Evolutionary conservation across 2,888 invertebrate species (phyloP).

Genomic region (Galeopsomyia nigrocyanea): DNA sequence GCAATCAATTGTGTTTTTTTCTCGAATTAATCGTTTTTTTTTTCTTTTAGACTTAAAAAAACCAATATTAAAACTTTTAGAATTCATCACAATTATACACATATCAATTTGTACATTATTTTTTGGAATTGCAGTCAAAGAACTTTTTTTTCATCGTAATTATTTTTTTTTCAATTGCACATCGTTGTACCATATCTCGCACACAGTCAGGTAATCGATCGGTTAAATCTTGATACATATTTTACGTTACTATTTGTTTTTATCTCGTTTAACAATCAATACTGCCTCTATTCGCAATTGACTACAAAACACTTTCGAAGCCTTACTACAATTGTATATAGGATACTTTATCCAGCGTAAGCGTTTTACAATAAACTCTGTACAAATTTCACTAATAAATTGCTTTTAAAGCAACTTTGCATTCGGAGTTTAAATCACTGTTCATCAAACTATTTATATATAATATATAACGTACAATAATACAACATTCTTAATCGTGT

Average conservation of each 20-base stretch:
- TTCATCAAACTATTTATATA: constrained; percentile 53
- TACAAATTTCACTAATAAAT: constrained; percentile 55
- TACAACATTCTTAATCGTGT: constrained; percentile 55
- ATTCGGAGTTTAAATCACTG: constrained; percentile 61
- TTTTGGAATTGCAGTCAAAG: constrained; percentile 41
- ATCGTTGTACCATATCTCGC: constrained; percentile 48
- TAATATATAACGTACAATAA: constrained; percentile 59
- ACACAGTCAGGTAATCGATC: constrained; percentile 40
- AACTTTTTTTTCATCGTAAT: background rate
- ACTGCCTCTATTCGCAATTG: constrained; percentile 46
- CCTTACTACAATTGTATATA: constrained; percentile 37
- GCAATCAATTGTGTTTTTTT: constrained; percentile 26
- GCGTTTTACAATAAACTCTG: constrained; percentile 51
- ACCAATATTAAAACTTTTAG: constrained; percentile 34
- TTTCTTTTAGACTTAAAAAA: constrained; percentile 23
- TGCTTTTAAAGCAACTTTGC: constrained; percentile 61
- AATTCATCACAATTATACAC: constrained; percentile 39
- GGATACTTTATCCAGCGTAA: constrained; percentile 45
- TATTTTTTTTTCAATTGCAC: constrained; percentile 43
- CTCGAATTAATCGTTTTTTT: constrained; percentile 15
- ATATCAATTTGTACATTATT: constrained; percentile 43
- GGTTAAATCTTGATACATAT: constrained; percentile 44
- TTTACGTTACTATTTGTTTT: constrained; percentile 26
- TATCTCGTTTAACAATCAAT: constrained; percentile 42
- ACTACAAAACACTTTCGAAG: constrained; percentile 45